Evolutionary conservation across 1,140 invertebrate genomes (phyloP).

Genomic region (Batillaria attramentaria): DNA sequence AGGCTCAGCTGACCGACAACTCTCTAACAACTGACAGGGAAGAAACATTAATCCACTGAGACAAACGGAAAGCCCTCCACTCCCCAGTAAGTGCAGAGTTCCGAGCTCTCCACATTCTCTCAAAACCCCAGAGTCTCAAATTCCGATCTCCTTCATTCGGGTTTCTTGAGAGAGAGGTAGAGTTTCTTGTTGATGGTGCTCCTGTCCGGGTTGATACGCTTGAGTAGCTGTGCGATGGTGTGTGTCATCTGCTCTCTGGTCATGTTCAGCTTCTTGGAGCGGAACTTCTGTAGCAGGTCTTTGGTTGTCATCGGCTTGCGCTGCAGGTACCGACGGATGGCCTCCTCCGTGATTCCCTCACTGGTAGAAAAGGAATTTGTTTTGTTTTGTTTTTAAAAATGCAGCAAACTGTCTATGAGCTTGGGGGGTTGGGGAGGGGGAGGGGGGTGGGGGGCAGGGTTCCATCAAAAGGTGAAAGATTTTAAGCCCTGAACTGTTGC

Average conservation of each 20-base stretch:
- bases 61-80: too few species aligned
- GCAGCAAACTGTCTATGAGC: too few species aligned
- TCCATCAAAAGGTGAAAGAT: neutral
- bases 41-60: too few species aligned
- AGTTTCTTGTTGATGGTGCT: constrained; percentile 94
- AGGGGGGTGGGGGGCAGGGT: neutral
- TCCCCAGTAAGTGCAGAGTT: too few species aligned
- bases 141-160: constrained; percentile 43
- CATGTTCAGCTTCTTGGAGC: constrained; percentile 93
- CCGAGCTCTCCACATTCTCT: too few species aligned
- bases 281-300: constrained; percentile 94
- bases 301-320: constrained; percentile 97
- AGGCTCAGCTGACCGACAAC: too few species aligned
- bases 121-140: too few species aligned
- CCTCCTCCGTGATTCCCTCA: constrained; percentile 94
- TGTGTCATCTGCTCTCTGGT: constrained; percentile 91
- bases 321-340: constrained; percentile 91
- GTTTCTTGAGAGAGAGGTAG: constrained; percentile 85
- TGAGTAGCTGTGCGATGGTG: constrained; percentile 94
- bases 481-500: too few species aligned
- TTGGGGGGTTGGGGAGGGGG: neutral
- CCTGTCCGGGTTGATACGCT: constrained; percentile 94
- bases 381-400: neutral
- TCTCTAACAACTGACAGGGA: too few species aligned
- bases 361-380: constrained; percentile 72